Conservation (phyloP, 1,140 invertebrate species). For the Leptopilina clavipes region DNA sequence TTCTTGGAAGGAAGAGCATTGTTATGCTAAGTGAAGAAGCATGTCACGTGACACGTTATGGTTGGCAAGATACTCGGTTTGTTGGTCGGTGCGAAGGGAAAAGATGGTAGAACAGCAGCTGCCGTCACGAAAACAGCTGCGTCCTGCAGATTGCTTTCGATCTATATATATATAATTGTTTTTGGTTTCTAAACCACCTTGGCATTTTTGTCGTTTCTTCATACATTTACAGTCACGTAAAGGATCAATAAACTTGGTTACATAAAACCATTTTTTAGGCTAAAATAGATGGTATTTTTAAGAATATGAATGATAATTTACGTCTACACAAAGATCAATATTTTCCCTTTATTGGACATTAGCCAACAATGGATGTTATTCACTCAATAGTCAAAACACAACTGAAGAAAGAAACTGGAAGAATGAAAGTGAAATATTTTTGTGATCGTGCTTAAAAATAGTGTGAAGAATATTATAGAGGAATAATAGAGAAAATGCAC, state of each 20-base stretch:
- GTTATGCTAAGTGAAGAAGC: slow-evolving; percentile 55
- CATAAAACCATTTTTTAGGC: too few relatives aligned
- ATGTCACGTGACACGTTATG: slow-evolving; percentile 34
- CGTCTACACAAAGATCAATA: too few relatives aligned
- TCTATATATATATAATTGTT: slow-evolving; percentile 4
- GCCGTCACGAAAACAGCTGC: slow-evolving; percentile 48
- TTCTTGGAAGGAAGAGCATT: slow-evolving; percentile 45
- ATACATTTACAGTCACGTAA: background rate
- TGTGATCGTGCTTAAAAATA: too few relatives aligned
- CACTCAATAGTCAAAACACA: too few relatives aligned
- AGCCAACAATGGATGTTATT: too few relatives aligned
- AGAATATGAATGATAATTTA: too few relatives aligned
- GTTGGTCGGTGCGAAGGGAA: slow-evolving; percentile 9
- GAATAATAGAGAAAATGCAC: background rate
- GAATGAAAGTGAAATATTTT: too few relatives aligned
- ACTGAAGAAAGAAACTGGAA: too few relatives aligned
- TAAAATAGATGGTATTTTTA: too few relatives aligned
- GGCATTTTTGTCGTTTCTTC: background rate
- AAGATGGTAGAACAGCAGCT: slow-evolving; percentile 51
- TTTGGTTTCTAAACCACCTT: background rate
- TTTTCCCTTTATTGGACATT: too few relatives aligned
- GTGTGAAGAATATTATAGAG: too few relatives aligned
- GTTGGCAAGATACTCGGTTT: slow-evolving; percentile 19
- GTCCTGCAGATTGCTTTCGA: slow-evolving; percentile 29
- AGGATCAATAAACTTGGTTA: background rate